Evolutionary conservation across 2,113 vertebrate genomes (phyloP).

Genomic region (Cisticola juncidis): DNA sequence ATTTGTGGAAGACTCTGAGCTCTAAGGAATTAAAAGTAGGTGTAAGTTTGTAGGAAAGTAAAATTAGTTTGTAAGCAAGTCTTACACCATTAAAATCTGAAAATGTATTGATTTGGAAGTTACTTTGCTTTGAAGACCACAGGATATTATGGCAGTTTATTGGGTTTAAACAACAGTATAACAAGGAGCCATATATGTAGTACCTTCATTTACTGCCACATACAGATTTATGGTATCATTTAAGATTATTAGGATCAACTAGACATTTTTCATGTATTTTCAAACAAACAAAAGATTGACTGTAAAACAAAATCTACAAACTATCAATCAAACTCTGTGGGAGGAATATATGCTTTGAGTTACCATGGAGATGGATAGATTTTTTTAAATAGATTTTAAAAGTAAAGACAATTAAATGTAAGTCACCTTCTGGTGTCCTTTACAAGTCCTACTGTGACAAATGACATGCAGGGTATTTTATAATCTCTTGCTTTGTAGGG

Average conservation of each 20-base stretch:
- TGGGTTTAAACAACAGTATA: background rate
- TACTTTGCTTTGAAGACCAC: background rate
- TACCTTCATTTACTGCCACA: background rate
- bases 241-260: background rate
- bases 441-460: background rate
- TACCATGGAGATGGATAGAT: constrained; percentile 29
- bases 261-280: background rate
- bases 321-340: background rate
- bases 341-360: background rate
- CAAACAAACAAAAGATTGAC: background rate
- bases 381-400: background rate
- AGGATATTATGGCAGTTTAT: background rate
- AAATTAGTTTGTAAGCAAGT: background rate
- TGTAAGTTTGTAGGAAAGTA: background rate
- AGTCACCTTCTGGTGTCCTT: constrained; percentile 50
- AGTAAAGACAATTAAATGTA: background rate
- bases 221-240: background rate
- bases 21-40: background rate
- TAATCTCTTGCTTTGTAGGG: background rate
- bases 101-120: background rate
- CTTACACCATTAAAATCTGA: background rate
- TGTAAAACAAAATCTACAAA: background rate
- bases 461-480: background rate
- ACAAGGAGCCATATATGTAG: background rate
- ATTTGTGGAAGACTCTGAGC: background rate